A percentile compares a stretch with the other conserved stretches of the same genome.
Conservation (phyloP, 1,140 invertebrate genomes). For the Caenorhabditis brenneri region DNA sequence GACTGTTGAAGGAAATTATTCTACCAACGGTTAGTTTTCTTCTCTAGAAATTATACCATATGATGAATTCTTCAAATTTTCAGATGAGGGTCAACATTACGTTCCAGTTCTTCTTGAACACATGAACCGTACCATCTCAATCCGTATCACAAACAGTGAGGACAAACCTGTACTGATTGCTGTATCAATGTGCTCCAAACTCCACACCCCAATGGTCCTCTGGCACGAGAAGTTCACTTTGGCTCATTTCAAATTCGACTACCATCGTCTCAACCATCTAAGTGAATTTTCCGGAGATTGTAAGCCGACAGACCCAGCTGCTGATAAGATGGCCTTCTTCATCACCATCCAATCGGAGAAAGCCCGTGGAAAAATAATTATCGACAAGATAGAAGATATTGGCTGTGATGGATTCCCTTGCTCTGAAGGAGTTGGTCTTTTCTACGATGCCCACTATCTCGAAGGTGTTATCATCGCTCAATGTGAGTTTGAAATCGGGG, state of each 20-base stretch:
- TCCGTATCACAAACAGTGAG: background rate
- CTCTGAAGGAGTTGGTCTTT: background rate
- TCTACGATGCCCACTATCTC: background rate
- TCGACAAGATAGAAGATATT: background rate
- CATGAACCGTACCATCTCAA: background rate
- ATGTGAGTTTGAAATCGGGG: background rate
- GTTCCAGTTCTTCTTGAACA: background rate
- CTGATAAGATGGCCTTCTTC: too few species aligned
- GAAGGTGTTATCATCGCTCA: background rate
- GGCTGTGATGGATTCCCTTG: background rate
- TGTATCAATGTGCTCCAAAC: background rate
- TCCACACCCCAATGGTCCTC: background rate
- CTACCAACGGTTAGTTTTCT: background rate
- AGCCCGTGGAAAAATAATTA: background rate
- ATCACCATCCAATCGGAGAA: background rate
- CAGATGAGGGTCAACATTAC: background rate
- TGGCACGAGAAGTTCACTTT: background rate
- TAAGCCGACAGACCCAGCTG: background rate
- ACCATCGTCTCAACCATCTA: background rate
- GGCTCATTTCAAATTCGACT: background rate
- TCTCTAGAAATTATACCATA: too few species aligned
- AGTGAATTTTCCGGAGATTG: background rate
- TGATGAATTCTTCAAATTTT: background rate
- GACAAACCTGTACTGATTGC: background rate
- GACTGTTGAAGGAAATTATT: background rate